phyloP scores from a whole-genome alignment of 2,797 vertebrate genomes.

The Discoglossus pictus region DNA sequence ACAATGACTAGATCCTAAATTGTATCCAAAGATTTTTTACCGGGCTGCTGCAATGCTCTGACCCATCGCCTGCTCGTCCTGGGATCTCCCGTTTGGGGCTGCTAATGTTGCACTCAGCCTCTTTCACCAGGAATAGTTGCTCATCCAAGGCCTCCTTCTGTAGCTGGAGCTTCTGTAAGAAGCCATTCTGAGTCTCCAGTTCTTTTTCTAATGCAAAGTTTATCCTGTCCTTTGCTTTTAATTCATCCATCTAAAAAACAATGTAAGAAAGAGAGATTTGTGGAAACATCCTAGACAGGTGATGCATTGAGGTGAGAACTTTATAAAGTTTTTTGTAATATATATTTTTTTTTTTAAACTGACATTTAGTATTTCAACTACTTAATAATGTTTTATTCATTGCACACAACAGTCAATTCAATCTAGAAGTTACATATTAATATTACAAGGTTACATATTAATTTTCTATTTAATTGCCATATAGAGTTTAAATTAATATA shows the following conservation, averaged over 20 bases:
- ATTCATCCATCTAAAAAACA: conserved; percentile 91
- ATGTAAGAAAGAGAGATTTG: conserved; percentile 52
- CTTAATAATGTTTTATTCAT: too few relatives aligned
- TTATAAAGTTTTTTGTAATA: too few relatives aligned
- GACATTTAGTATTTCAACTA: too few relatives aligned
- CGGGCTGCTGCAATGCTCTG: conserved; percentile 94
- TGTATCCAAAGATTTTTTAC: conserved; percentile 70
- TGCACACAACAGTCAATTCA: too few relatives aligned
- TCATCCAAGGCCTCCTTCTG: conserved; percentile 97
- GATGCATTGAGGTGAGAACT: too few relatives aligned
- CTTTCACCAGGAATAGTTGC: conserved; percentile 94
- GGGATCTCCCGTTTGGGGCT: conserved; percentile 97
- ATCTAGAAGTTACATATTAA: too few relatives aligned
- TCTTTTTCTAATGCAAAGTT: conserved; percentile 96
- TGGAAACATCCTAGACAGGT: too few relatives aligned
- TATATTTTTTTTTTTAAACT: too few relatives aligned
- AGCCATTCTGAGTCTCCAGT: conserved; percentile 85
- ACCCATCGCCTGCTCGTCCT: conserved; percentile 90
- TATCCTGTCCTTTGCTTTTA: conserved; percentile 94
- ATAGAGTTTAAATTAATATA: too few relatives aligned
- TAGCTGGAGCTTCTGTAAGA: conserved; percentile 90
- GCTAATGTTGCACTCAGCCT: conserved; percentile 90
- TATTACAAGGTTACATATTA: too few relatives aligned
- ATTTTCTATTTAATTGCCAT: too few relatives aligned
- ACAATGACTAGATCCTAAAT: conserved; percentile 22